Percentiles rank a stretch among this genome's conserved stretches.
Evolutionary conservation across 1,140 invertebrate species (phyloP).

Genomic region (Trichomalopsis sarcophagae): DNA sequence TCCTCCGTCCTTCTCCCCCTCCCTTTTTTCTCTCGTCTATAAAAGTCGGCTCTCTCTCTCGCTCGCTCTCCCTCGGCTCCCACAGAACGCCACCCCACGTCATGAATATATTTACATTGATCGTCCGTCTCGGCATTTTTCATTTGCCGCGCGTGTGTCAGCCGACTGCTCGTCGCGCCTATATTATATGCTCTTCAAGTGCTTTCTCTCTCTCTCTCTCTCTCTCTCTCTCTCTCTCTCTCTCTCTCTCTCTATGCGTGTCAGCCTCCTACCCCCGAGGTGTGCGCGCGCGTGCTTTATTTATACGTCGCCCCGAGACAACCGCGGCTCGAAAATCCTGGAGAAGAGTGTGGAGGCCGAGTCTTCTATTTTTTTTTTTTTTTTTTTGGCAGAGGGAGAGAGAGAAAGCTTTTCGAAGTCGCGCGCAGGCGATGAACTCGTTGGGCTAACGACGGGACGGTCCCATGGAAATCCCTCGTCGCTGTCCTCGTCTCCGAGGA

Average conservation of each 20-base stretch:
- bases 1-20: slow-evolving; percentile 55
- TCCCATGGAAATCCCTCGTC: slow-evolving; percentile 8
- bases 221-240: slow-evolving; percentile 32
- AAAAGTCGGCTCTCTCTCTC: slow-evolving; percentile 45
- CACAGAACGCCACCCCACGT: slow-evolving; percentile 67
- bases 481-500: background rate
- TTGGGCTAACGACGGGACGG: background rate
- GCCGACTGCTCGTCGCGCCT: slow-evolving; percentile 55
- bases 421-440: slow-evolving; percentile 44
- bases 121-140: slow-evolving; percentile 74
- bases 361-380: too few relatives aligned
- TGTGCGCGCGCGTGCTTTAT: slow-evolving; percentile 55
- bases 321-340: slow-evolving; percentile 52
- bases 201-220: slow-evolving; percentile 24
- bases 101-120: slow-evolving; percentile 77
- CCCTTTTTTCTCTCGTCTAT: slow-evolving; percentile 51
- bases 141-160: slow-evolving; percentile 66
- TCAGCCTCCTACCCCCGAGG: slow-evolving; percentile 37
- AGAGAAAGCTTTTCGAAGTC: background rate
- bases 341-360: slow-evolving; percentile 7
- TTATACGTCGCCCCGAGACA: slow-evolving; percentile 61
- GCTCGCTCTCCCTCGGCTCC: slow-evolving; percentile 12
- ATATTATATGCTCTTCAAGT: slow-evolving; percentile 47
- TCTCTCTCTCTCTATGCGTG: background rate
- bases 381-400: background rate